These are phyloP conservation scores for Pollimyrus isidori DNA, from an alignment of 2,113 vertebrate species.

Conservation along the genomic window DNA sequence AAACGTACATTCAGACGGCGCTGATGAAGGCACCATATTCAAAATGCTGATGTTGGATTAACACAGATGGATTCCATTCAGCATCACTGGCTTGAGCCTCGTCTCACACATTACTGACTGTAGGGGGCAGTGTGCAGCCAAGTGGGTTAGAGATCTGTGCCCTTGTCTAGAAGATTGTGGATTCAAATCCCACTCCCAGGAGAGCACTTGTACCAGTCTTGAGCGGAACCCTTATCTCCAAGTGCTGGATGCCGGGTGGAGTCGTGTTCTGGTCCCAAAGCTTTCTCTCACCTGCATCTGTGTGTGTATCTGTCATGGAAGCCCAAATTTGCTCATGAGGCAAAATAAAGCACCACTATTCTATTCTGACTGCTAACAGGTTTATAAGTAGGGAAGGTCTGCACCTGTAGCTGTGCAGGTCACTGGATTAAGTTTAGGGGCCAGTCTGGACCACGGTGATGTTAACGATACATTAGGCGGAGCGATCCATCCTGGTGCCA, in stretches of 20 bases:
- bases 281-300: not conserved
- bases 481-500: not conserved
- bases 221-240: not conserved
- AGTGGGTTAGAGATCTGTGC: not conserved
- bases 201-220: not conserved
- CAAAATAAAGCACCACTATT: not conserved
- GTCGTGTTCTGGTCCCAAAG: not conserved
- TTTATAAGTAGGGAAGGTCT: not conserved
- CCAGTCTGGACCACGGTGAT: not conserved
- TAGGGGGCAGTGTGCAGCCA: not conserved
- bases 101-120: not conserved
- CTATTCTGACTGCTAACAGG: not conserved
- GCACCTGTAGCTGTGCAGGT: not conserved
- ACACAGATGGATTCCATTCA: not conserved
- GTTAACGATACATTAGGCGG: not conserved
- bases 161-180: not conserved
- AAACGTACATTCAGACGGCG: not conserved
- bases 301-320: not conserved
- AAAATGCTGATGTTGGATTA: not conserved
- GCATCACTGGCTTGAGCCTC: not conserved
- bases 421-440: not conserved
- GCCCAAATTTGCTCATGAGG: not conserved
- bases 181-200: not conserved
- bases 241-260: not conserved
- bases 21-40: not conserved